phyloP scores from a whole-genome alignment of 2,113 vertebrate species.

The Festucalex cinctus region DNA sequence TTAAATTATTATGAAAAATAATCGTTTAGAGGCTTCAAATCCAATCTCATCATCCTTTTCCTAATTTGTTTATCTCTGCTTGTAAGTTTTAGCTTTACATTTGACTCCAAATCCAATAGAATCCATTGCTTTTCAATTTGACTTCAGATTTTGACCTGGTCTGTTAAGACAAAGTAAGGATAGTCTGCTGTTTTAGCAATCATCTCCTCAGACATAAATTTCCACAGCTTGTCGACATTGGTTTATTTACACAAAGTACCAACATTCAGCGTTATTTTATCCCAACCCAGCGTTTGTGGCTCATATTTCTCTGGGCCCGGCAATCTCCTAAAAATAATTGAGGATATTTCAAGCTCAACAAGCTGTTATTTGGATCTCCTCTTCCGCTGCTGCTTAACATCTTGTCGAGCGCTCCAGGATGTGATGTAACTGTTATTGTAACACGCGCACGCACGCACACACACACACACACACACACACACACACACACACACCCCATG shows the following conservation, averaged over 20 bases:
- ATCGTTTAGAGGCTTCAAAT: too few relatives aligned
- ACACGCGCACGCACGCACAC: background rate
- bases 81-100: too few relatives aligned
- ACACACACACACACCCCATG: background rate
- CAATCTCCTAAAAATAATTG: background rate
- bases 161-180: too few relatives aligned
- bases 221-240: background rate
- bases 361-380: slow-evolving; percentile 3
- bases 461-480: background rate
- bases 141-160: too few relatives aligned
- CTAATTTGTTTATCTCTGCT: too few relatives aligned
- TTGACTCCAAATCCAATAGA: too few relatives aligned
- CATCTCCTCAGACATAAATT: background rate
- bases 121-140: too few relatives aligned
- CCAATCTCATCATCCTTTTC: too few relatives aligned
- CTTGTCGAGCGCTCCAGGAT: slow-evolving; percentile 13
- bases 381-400: slow-evolving; percentile 4
- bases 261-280: background rate
- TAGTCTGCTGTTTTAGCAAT: background rate
- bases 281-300: background rate
- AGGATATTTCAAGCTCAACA: slow-evolving; percentile 1
- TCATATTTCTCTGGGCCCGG: background rate
- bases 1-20: too few relatives aligned
- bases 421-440: slow-evolving; percentile 14
- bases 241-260: background rate